Evolutionary conservation across 2,888 invertebrate species (phyloP), one percentile per base, ranked within the genome.

Genomic region (Dysmachus trigonus): DNA sequence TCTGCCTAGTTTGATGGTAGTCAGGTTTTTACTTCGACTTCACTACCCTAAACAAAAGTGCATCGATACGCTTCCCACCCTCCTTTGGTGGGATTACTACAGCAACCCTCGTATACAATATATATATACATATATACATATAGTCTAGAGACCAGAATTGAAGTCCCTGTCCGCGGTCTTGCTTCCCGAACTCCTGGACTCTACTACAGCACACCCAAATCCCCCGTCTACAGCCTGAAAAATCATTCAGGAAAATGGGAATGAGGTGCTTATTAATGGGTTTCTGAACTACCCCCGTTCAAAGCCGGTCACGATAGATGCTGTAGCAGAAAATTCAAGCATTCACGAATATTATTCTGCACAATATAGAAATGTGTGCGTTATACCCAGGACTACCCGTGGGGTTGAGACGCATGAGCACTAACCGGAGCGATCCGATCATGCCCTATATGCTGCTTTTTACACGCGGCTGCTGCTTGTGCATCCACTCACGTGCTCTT

Each of bases 251-350:
- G 33, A 81, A 47, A 51, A 33, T 62, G 33, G 81, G 62, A 81
- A 81, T 62, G 81, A 81, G 81, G 81, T 81, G 31, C 53, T 81
- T 81, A 81, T 81, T 81, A 81, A 53, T 81, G 81, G 77, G 47
- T 51, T 38, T 76, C 38, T 76, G 35, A 41, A 10, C 62, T 62
- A 27, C 77, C 77, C 76, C 27, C 13, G 13, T 47, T 30, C 47
- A 3, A 41, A 27, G 22, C 18, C 41, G 15, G 27, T 22, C 10
- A 77, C 18, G 15, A 38, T 33, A 41, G 77, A 77, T 77, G 77
- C 77, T 77, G 51, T 77, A 47, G 77, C 47, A 47, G 77, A 77
- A 81, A 53, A 81, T 81, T 47, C 73, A 73, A n/a, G 10, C 27
- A 62, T 62, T 18, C 62, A 62, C 62, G 10, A 22, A 22, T 27